Conservation (phyloP, 2,888 invertebrate species). For the Isoperla grammatica region DNA sequence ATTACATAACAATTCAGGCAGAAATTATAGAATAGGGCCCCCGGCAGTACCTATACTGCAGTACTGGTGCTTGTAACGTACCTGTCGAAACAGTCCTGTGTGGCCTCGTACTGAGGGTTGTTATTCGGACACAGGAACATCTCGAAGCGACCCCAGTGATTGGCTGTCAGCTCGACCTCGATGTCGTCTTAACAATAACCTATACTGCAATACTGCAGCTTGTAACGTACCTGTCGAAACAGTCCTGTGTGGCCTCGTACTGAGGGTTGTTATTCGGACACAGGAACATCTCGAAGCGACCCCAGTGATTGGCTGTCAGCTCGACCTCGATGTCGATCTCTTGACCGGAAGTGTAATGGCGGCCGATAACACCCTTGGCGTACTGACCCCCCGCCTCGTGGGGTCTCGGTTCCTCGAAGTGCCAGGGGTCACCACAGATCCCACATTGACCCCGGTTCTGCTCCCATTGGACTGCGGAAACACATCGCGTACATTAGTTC, state of each 20-base stretch:
- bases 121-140: conserved; percentile 82
- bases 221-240: conserved; percentile 68
- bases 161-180: conserved; percentile 82
- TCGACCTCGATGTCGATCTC: conserved; percentile 82
- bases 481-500: conserved; percentile 16
- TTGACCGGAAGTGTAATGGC: conserved; percentile 75
- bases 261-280: conserved; percentile 81
- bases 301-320: conserved; percentile 84
- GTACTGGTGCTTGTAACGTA: too few relatives aligned
- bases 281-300: conserved; percentile 76
- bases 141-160: conserved; percentile 83
- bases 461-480: conserved; percentile 71
- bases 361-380: conserved; percentile 77
- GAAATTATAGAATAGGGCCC: too few relatives aligned
- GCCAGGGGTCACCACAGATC: conserved; percentile 82
- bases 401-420: conserved; percentile 64
- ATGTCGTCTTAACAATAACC: conserved; percentile 78
- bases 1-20: too few relatives aligned
- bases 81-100: conserved; percentile 78
- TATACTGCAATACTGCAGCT: too few relatives aligned
- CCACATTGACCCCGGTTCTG: conserved; percentile 83
- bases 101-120: conserved; percentile 68
- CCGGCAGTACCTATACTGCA: too few relatives aligned
- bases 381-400: conserved; percentile 86
- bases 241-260: conserved; percentile 72